phyloP scores from a whole-genome alignment of 2,797 vertebrate genomes.

The Syngnathus acus region DNA sequence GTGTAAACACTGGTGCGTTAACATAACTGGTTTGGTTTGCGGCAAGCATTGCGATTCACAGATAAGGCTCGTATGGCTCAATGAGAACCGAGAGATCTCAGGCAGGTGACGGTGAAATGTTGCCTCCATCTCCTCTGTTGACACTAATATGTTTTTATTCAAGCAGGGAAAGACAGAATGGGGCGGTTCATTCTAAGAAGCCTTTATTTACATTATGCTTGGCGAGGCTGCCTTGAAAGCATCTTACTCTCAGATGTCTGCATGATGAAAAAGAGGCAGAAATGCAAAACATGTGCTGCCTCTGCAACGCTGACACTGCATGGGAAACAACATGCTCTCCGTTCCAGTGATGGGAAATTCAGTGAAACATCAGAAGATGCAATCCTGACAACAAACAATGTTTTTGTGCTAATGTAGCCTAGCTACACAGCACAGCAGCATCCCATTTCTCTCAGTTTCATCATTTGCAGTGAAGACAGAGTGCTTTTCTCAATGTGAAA shows the following conservation, averaged over 20 bases:
- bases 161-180: conserved; percentile 22
- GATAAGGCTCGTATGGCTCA: conserved; percentile 2
- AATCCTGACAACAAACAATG: conserved; percentile 31
- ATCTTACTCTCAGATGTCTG: neutral
- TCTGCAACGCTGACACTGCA: neutral
- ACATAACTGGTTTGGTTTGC: conserved; percentile 4
- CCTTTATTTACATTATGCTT: conserved; percentile 18
- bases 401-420: conserved; percentile 17
- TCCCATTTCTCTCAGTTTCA: conserved; percentile 36
- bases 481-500: conserved; percentile 33
- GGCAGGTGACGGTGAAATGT: conserved; percentile 1
- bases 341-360: conserved; percentile 31
- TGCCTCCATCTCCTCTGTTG: conserved; percentile 13
- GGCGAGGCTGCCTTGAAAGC: conserved; percentile 20
- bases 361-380: conserved; percentile 18
- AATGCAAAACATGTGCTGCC: conserved; percentile 4
- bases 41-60: conserved; percentile 1
- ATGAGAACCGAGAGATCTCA: conserved; percentile 4
- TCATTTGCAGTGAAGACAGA: conserved; percentile 22
- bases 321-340: neutral
- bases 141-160: conserved; percentile 37
- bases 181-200: conserved; percentile 31
- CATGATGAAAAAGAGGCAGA: conserved; percentile 7
- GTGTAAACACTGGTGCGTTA: conserved; percentile 1
- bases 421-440: neutral